phyloP scores from a whole-genome alignment of 2,888 invertebrate genomes.

The Chironomus riparius region DNA sequence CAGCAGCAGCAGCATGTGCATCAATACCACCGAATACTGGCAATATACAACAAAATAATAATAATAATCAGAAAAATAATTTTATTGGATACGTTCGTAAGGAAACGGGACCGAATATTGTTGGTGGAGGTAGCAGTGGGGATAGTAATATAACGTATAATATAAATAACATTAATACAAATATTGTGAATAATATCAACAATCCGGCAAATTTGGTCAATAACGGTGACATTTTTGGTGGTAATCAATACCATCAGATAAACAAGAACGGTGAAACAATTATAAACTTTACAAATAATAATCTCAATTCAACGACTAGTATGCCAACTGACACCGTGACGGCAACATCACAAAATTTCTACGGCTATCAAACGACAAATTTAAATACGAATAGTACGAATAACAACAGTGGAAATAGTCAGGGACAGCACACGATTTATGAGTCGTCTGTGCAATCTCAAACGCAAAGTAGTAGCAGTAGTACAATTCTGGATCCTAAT shows the following conservation, averaged over 20 bases:
- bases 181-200: conserved; percentile 24
- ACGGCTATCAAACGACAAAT: conserved; percentile 18
- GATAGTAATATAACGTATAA: conserved; percentile 8
- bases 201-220: conserved; percentile 14
- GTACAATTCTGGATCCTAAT: background rate
- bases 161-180: conserved; percentile 24
- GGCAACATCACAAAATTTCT: conserved; percentile 16
- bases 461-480: background rate
- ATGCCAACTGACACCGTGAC: conserved; percentile 8
- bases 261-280: conserved; percentile 26
- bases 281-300: conserved; percentile 24
- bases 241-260: conserved; percentile 26
- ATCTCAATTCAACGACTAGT: background rate
- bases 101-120: background rate
- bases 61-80: conserved; percentile 14
- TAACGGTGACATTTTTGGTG: conserved; percentile 3
- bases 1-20: background rate
- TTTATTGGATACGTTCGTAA: conserved; percentile 13
- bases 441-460: conserved; percentile 2
- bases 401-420: background rate
- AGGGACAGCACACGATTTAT: conserved; percentile 20
- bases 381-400: background rate
- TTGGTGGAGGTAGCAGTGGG: background rate
- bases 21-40: background rate
- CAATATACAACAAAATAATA: background rate